A percentile compares a stretch with the other conserved stretches of the same genome.
phyloP scores from a whole-genome alignment of 2,113 vertebrate species.

The Indri indri region DNA sequence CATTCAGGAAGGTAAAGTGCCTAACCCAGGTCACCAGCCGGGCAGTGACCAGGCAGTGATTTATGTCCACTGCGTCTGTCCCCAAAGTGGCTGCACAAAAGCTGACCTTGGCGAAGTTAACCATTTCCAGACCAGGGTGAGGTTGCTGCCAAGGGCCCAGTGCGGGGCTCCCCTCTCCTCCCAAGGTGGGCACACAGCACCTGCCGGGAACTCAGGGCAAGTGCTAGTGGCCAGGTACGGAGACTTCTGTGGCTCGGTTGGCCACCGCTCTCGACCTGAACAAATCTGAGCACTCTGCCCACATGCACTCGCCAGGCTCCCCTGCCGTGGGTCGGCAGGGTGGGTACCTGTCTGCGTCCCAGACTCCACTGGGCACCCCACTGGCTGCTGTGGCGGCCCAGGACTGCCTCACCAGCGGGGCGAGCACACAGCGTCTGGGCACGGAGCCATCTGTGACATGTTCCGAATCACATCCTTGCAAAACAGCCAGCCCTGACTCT shows the following conservation, averaged over 20 bases:
- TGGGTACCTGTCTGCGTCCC: not conserved
- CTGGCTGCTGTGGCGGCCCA: not conserved
- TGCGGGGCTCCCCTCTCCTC: not conserved
- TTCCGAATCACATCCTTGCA: not conserved
- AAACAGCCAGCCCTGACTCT: not conserved
- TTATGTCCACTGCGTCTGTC: not conserved
- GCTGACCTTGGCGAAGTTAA: conserved; percentile 26
- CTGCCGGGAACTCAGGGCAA: not conserved
- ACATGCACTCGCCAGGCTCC: not conserved
- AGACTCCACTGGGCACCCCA: not conserved
- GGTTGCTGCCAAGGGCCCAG: not conserved
- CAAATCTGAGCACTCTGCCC: not conserved
- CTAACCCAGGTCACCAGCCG: not conserved
- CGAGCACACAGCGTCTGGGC: not conserved
- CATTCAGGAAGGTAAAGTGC: not conserved
- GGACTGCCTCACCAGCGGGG: not conserved
- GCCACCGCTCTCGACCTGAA: not conserved
- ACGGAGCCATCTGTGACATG: accelerated
- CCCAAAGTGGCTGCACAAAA: not conserved
- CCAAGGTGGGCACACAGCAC: not conserved
- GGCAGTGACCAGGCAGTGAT: accelerated
- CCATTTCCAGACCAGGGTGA: conserved; percentile 53
- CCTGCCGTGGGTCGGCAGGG: not conserved
- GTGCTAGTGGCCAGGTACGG: accelerated
- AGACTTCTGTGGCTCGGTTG: not conserved